phyloP scores from a whole-genome alignment of 2,113 vertebrate genomes.

The Rhinoderma darwinii region DNA sequence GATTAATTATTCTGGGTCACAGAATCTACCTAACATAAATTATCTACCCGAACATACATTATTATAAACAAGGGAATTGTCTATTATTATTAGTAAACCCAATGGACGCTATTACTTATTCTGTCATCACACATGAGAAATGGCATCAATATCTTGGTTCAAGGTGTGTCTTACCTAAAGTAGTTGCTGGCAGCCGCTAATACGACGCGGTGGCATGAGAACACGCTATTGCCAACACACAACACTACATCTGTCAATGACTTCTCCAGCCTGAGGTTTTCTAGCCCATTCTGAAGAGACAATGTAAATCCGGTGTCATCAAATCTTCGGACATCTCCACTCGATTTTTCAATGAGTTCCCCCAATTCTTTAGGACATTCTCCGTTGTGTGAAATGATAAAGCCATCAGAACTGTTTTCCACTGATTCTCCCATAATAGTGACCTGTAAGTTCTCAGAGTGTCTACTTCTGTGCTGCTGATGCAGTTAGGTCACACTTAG shows the following conservation, averaged over 20 bases:
- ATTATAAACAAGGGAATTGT: neutral
- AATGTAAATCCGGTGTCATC: slow-evolving; percentile 85
- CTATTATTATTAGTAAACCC: too few relatives aligned
- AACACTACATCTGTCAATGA: slow-evolving; percentile 90
- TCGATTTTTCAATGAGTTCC: slow-evolving; percentile 72
- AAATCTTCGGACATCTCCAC: slow-evolving; percentile 74
- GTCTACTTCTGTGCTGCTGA: slow-evolving; percentile 68
- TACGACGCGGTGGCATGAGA: slow-evolving; percentile 90
- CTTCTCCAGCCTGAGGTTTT: slow-evolving; percentile 85
- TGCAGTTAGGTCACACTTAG: slow-evolving; percentile 72
- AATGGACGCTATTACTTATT: too few relatives aligned
- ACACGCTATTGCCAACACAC: slow-evolving; percentile 83
- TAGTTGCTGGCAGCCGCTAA: slow-evolving; percentile 96
- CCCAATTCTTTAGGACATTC: slow-evolving; percentile 67
- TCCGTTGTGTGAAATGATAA: slow-evolving; percentile 64
- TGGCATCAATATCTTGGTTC: neutral
- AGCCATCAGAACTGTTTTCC: slow-evolving; percentile 82
- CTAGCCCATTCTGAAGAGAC: slow-evolving; percentile 88
- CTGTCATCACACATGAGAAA: neutral
- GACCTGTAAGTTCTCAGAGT: slow-evolving; percentile 67
- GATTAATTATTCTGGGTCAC: neutral
- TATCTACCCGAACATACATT: too few relatives aligned
- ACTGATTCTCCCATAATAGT: slow-evolving; percentile 81
- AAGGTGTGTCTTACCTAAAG: slow-evolving; percentile 83
- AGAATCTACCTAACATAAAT: neutral